These are phyloP conservation scores for Vireo altiloquus DNA, from an alignment of 2,113 vertebrate genomes.

Conservation along the genomic window DNA sequence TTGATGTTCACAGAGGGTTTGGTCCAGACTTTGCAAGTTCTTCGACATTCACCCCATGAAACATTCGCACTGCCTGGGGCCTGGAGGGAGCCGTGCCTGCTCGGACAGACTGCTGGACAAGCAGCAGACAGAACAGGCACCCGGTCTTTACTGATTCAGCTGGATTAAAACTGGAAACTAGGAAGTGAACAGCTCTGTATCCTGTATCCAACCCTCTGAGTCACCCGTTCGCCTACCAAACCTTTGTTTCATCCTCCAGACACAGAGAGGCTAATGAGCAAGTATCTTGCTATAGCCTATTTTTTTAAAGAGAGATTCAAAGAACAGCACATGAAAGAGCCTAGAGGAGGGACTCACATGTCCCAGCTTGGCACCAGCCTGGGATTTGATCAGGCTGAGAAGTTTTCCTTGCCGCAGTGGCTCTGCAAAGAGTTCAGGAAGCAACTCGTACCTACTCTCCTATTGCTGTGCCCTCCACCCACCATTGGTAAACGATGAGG, in stretches of 20 bases:
- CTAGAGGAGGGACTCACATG: background rate
- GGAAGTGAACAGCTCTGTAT: background rate
- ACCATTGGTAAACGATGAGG: background rate
- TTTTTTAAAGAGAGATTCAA: background rate
- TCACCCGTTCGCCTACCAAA: constrained; percentile 16
- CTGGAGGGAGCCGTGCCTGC: background rate
- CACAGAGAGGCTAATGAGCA: background rate
- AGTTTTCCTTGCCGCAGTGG: background rate
- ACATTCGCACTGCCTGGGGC: background rate
- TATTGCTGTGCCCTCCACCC: constrained; percentile 10
- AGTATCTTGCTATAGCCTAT: background rate
- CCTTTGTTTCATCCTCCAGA: constrained; percentile 24
- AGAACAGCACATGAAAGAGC: background rate
- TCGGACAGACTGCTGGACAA: background rate
- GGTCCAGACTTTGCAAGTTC: background rate
- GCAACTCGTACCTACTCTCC: background rate
- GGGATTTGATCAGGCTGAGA: background rate
- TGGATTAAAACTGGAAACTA: background rate
- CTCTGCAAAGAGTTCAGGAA: background rate
- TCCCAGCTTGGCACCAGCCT: background rate
- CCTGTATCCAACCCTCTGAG: constrained; percentile 32
- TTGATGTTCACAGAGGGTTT: background rate
- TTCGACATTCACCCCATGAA: background rate
- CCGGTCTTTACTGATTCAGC: background rate
- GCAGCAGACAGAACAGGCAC: background rate